Conservation (phyloP, 2,888 invertebrate genomes). For the Pycnomerus fuliginosus region DNA sequence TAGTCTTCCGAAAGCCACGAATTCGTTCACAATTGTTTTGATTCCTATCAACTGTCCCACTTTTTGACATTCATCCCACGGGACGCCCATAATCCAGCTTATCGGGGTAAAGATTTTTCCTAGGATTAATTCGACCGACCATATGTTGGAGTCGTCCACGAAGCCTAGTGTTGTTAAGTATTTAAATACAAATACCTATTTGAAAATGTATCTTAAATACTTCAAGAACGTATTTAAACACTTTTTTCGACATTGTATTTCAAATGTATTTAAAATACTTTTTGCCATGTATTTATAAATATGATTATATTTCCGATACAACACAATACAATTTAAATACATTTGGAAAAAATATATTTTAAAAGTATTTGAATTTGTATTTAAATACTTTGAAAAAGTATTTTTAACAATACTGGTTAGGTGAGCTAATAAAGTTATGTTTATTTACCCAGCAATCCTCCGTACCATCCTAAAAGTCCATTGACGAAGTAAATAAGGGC, state of each 20-base stretch:
- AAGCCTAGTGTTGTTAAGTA: slow-evolving; percentile 41
- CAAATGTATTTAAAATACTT: slow-evolving; percentile 9
- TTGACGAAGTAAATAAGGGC: slow-evolving; percentile 85
- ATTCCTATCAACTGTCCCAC: slow-evolving; percentile 85
- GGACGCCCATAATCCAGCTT: slow-evolving; percentile 83
- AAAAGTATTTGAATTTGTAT: too few species aligned
- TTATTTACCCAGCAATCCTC: slow-evolving; percentile 68
- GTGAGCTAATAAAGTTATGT: too few species aligned
- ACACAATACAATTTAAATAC: too few species aligned
- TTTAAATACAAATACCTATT: too few species aligned
- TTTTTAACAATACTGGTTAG: too few species aligned
- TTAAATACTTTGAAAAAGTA: too few species aligned
- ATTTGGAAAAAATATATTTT: too few species aligned
- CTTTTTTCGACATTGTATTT: too few species aligned
- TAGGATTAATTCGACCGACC: slow-evolving; percentile 71
- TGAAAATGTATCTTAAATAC: too few species aligned
- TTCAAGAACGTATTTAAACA: too few species aligned
- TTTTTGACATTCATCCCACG: slow-evolving; percentile 70
- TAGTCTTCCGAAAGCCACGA: slow-evolving; percentile 83
- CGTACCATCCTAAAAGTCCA: slow-evolving; percentile 77
- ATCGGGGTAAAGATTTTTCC: slow-evolving; percentile 90
- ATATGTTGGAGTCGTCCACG: slow-evolving; percentile 50
- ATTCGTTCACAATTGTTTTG: slow-evolving; percentile 91
- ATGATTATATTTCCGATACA: too few species aligned
- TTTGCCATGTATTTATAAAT: slow-evolving; percentile 4